Evolutionary conservation across 1,140 invertebrate genomes (phyloP).

Genomic region (Chymomyza costata): DNA sequence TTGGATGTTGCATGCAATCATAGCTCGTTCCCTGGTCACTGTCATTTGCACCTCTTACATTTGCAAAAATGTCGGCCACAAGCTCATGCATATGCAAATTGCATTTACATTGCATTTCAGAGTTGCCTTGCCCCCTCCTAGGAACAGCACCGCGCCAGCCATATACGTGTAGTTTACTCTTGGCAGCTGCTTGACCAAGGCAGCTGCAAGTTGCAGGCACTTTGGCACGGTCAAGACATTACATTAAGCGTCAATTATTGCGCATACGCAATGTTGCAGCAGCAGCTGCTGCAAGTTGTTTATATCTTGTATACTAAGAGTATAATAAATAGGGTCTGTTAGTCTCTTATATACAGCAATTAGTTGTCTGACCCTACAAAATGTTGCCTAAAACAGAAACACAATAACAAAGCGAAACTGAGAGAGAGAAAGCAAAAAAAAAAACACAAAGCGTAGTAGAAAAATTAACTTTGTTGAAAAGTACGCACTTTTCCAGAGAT

Average conservation of each 20-base stretch:
- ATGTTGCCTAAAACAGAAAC: constrained; percentile 31
- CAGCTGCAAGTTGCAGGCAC: constrained; percentile 26
- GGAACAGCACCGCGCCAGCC: no score
- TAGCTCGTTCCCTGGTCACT: constrained; percentile 44
- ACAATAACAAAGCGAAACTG: constrained; percentile 9
- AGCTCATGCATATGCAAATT: constrained; percentile 72
- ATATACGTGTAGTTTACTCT: no score
- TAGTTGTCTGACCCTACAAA: constrained; percentile 30
- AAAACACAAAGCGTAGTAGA: constrained; percentile 48
- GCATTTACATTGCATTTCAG: constrained; percentile 42
- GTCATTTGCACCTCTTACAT: constrained; percentile 72
- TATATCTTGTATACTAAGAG: constrained; percentile 46
- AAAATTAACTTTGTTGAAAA: constrained; percentile 70
- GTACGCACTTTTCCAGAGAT: constrained; percentile 42
- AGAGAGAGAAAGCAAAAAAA: constrained; percentile 19
- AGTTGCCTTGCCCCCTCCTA: neutral
- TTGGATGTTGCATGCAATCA: constrained; percentile 42
- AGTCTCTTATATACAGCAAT: no score
- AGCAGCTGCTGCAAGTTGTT: constrained; percentile 15
- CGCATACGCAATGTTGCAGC: constrained; percentile 22
- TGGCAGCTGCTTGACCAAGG: constrained; percentile 26
- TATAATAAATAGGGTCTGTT: constrained; percentile 38
- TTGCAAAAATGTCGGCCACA: constrained; percentile 69
- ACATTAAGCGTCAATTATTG: constrained; percentile 27
- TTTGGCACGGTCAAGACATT: constrained; percentile 5